These are phyloP conservation scores for Leptura quadrifasciata DNA, from an alignment of 2,888 invertebrate genomes.

Conservation along the genomic window DNA sequence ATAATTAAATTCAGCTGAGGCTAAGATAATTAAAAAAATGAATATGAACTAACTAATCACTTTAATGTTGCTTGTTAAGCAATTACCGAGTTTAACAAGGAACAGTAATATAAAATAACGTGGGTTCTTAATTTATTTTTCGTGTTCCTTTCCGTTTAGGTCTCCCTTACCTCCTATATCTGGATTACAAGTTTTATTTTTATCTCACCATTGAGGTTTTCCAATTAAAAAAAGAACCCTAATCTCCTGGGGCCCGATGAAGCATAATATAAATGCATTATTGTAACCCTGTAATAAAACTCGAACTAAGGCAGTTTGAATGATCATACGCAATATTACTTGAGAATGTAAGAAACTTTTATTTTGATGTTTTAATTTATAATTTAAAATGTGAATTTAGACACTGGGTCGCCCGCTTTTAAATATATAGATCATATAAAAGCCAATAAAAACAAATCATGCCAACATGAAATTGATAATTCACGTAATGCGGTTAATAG, in stretches of 20 bases:
- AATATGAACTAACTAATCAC: conserved; percentile 25
- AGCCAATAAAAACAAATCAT: neutral
- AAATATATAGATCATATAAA: neutral
- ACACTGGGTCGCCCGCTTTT: neutral
- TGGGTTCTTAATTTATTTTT: conserved; percentile 53
- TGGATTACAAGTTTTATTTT: conserved; percentile 71
- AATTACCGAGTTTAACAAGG: conserved; percentile 35
- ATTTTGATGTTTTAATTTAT: neutral
- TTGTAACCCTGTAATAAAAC: conserved; percentile 61
- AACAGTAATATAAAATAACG: conserved; percentile 26
- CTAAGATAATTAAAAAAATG: conserved; percentile 27
- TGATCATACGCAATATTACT: neutral
- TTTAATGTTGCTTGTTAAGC: conserved; percentile 36
- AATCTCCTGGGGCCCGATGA: conserved; percentile 52
- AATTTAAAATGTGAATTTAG: conserved; percentile 1
- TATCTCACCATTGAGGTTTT: conserved; percentile 73
- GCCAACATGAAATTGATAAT: conserved; percentile 7
- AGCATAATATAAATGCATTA: conserved; percentile 67
- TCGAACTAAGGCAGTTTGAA: conserved; percentile 26
- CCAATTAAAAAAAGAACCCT: conserved; percentile 72
- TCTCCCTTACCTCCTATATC: conserved; percentile 70
- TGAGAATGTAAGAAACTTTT: neutral
- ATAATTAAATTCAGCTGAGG: conserved; percentile 16
- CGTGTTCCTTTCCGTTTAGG: conserved; percentile 59
- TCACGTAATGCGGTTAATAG: conserved; percentile 48